These are phyloP conservation scores for Amphipoea oculea DNA, from an alignment of 2,888 invertebrate genomes.

Conservation along the genomic window DNA sequence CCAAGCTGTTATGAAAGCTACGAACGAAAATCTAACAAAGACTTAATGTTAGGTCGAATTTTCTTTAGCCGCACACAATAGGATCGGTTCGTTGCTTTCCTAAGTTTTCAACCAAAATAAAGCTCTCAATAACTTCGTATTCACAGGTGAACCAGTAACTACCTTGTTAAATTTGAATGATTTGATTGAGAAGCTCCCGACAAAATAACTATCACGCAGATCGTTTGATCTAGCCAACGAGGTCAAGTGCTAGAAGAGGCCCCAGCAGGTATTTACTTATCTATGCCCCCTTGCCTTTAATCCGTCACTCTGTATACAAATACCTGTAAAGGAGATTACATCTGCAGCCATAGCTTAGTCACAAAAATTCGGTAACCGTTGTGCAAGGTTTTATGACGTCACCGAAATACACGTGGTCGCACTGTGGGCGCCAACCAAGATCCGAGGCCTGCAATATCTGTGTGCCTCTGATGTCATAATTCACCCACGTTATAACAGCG, in stretches of 20 bases:
- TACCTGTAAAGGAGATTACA: background rate
- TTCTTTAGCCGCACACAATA: background rate
- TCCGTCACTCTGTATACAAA: background rate
- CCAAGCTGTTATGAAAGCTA: constrained; percentile 25
- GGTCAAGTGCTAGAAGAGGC: constrained; percentile 24
- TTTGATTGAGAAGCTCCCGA: background rate
- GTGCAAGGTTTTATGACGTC: constrained; percentile 7
- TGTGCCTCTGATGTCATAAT: background rate
- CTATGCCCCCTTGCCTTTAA: constrained; percentile 10
- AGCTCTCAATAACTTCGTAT: constrained; percentile 1
- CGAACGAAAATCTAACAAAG: background rate
- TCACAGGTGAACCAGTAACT: background rate
- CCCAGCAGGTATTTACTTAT: constrained; percentile 23
- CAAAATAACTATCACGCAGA: constrained; percentile 17
- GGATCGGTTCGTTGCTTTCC: background rate
- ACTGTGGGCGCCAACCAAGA: background rate
- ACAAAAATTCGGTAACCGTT: background rate
- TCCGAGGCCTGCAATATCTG: background rate
- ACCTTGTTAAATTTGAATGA: background rate
- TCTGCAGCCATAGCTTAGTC: background rate
- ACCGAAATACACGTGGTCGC: background rate
- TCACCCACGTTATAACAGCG: background rate
- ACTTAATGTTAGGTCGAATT: background rate
- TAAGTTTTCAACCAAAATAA: constrained; percentile 15
- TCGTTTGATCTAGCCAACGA: constrained; percentile 33